phyloP scores from a whole-genome alignment of 2,888 invertebrate genomes.

The Aleiodes alternator region DNA sequence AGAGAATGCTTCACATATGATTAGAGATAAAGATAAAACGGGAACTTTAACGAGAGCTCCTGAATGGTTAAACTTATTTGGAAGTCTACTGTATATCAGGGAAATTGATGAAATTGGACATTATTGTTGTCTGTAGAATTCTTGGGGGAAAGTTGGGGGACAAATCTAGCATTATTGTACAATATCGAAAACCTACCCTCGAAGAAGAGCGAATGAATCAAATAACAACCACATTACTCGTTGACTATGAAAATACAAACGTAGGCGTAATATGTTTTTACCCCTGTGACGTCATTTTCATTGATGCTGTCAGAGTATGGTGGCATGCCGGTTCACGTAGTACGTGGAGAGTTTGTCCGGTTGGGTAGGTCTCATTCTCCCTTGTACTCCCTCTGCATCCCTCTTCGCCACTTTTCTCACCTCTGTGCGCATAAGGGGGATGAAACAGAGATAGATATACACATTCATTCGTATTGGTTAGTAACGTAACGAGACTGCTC shows the following conservation, averaged over 20 bases:
- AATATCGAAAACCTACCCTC: slow-evolving; percentile 1
- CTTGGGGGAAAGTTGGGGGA: too few relatives aligned
- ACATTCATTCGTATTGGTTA: slow-evolving; percentile 6
- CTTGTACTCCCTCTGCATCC: not conserved
- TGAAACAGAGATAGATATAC: slow-evolving; percentile 35
- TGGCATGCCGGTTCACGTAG: slow-evolving; percentile 14
- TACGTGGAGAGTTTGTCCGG: slow-evolving; percentile 19
- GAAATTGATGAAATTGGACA: too few relatives aligned
- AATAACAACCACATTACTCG: slow-evolving; percentile 48
- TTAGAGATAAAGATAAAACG: too few relatives aligned
- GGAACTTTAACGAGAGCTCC: too few relatives aligned
- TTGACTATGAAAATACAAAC: slow-evolving; percentile 70
- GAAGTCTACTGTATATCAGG: too few relatives aligned
- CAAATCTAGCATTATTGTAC: not conserved
- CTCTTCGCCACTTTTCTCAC: not conserved
- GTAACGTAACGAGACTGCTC: not conserved
- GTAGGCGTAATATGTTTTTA: slow-evolving; percentile 67
- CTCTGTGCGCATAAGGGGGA: slow-evolving; percentile 6
- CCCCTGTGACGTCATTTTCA: slow-evolving; percentile 77
- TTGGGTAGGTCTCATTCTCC: not conserved
- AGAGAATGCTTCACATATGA: too few relatives aligned
- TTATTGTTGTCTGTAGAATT: too few relatives aligned
- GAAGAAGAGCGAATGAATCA: slow-evolving; percentile 28
- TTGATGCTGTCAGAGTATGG: slow-evolving; percentile 72
- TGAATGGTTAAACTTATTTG: too few relatives aligned